These are phyloP conservation scores for Eulemur albifrons DNA, from an alignment of 2,797 vertebrate genomes.

Conservation along the genomic window DNA sequence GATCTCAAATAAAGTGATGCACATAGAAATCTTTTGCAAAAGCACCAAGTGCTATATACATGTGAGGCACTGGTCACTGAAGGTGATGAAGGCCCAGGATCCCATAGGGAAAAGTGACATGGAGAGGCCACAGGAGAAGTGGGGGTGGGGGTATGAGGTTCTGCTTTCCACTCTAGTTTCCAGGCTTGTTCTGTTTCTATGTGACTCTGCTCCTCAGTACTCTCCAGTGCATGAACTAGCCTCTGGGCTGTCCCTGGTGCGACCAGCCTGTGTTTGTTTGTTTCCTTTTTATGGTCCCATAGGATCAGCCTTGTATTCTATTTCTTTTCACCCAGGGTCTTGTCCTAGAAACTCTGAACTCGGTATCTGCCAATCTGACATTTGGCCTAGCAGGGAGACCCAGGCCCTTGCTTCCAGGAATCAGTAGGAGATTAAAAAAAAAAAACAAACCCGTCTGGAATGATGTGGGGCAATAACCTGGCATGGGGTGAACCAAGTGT, in stretches of 20 bases:
- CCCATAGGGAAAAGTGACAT: background rate
- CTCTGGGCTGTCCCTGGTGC: background rate
- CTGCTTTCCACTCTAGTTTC: background rate
- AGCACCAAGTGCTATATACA: background rate
- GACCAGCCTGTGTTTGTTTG: background rate
- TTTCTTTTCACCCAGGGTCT: conserved; percentile 4
- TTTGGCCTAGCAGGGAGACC: background rate
- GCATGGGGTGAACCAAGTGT: background rate
- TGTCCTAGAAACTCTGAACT: background rate
- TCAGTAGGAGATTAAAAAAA: background rate
- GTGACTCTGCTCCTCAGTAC: background rate
- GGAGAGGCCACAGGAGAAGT: background rate
- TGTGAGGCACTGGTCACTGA: background rate
- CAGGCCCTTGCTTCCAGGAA: background rate
- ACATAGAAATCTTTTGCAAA: background rate
- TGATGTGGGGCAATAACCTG: background rate
- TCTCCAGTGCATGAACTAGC: accelerated
- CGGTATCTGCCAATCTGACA: background rate
- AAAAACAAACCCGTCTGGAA: background rate
- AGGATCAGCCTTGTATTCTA: background rate
- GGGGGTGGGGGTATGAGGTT: background rate
- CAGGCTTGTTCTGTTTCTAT: background rate
- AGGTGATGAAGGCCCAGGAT: background rate
- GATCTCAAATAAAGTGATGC: background rate
- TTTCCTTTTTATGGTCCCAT: background rate